These are phyloP conservation scores for Oasisia sp. DNA, from an alignment of 2,888 invertebrate genomes.

Conservation along the genomic window DNA sequence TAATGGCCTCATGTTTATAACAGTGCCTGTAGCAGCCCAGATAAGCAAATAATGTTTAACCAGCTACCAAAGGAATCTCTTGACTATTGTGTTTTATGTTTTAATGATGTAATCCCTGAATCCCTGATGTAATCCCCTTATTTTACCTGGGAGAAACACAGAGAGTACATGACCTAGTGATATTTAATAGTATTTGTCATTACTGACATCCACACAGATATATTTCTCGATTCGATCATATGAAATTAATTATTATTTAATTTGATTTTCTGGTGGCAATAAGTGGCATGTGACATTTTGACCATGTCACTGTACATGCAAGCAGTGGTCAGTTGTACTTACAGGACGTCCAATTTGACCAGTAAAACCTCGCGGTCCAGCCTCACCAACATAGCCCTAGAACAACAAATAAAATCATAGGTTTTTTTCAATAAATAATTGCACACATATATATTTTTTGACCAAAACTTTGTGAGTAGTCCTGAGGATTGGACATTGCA, in stretches of 20 bases:
- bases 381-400: not conserved
- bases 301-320: not conserved
- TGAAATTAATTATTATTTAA: not conserved
- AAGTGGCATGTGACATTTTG: not conserved
- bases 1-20: no score
- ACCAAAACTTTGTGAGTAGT: no score
- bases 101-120: no score
- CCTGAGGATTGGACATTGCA: no score
- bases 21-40: no score
- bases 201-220: not conserved
- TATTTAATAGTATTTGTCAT: not conserved
- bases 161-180: not conserved
- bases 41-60: no score
- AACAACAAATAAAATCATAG: not conserved
- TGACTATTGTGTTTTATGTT: no score
- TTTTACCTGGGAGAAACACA: not conserved
- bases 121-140: no score
- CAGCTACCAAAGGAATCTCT: no score
- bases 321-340: slow-evolving; percentile 21
- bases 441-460: not conserved
- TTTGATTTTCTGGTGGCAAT: not conserved
- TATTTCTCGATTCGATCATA: not conserved
- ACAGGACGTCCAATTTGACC: slow-evolving; percentile 27
- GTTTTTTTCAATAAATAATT: not conserved
- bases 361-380: not conserved